These are phyloP conservation scores for Ecliptopera silaceata DNA, from an alignment of 2,888 invertebrate species.

Conservation along the genomic window DNA sequence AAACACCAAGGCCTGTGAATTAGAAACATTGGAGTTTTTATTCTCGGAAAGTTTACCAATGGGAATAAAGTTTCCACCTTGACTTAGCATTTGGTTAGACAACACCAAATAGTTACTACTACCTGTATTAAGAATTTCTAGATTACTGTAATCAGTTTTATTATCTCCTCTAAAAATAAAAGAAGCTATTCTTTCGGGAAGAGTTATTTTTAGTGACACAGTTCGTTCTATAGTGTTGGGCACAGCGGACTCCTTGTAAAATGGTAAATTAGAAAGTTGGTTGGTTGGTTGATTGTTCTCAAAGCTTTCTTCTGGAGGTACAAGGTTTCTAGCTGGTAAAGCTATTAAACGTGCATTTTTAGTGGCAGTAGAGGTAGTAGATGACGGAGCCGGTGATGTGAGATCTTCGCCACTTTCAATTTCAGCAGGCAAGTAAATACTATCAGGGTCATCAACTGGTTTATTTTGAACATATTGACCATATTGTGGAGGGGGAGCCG, in stretches of 20 bases:
- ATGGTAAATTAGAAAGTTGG: conserved; percentile 62
- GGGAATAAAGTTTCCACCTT: conserved; percentile 58
- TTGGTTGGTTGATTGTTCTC: conserved; percentile 51
- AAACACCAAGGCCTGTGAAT: conserved; percentile 78
- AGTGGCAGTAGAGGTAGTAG: conserved; percentile 39
- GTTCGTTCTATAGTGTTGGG: conserved; percentile 75
- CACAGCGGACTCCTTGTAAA: conserved; percentile 58
- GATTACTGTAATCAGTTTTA: conserved; percentile 59
- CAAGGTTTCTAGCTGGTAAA: conserved; percentile 57
- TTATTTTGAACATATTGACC: conserved; percentile 50
- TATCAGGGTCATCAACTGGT: conserved; percentile 41
- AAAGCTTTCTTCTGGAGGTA: conserved; percentile 58
- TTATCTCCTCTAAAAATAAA: conserved; percentile 64
- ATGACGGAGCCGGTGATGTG: conserved; percentile 52
- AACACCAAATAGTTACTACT: conserved; percentile 73
- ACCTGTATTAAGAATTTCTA: conserved; percentile 75
- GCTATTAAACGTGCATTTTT: conserved; percentile 57
- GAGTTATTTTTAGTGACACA: conserved; percentile 74
- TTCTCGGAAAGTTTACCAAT: conserved; percentile 65
- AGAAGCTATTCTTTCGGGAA: conserved; percentile 72
- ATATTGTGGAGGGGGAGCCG: conserved; percentile 53
- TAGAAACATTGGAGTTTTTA: conserved; percentile 68
- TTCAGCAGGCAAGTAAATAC: conserved; percentile 50
- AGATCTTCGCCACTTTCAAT: conserved; percentile 61
- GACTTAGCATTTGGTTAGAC: conserved; percentile 56